A percentile compares a stretch with the other conserved stretches of the same genome.
Conservation (phyloP, 2,888 invertebrate species). For the Limulus polyphemus region DNA sequence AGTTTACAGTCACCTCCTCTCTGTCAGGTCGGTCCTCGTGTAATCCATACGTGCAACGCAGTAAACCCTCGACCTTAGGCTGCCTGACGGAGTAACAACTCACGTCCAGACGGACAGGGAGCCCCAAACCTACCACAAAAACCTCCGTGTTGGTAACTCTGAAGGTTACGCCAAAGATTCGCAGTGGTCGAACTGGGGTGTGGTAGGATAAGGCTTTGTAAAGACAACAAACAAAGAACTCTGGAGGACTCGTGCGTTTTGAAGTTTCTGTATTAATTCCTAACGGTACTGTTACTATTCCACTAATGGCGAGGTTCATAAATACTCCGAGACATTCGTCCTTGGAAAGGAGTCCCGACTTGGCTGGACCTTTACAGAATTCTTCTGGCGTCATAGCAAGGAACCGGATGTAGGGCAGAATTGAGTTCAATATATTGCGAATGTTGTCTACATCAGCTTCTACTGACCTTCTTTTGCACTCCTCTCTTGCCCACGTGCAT, state of each 20-base stretch:
- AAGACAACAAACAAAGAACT: constrained; percentile 19
- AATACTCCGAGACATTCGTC: constrained; percentile 27
- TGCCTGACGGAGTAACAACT: constrained; percentile 17
- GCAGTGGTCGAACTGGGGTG: constrained; percentile 20
- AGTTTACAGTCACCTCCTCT: constrained; percentile 21
- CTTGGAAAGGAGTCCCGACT: constrained; percentile 24
- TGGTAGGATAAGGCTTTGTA: constrained; percentile 27
- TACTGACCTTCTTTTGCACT: constrained; percentile 24
- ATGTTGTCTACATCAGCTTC: constrained; percentile 22
- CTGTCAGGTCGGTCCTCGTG: constrained; percentile 22
- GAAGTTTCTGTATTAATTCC: constrained; percentile 18
- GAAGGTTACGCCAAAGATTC: constrained; percentile 25
- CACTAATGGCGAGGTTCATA: constrained; percentile 29
- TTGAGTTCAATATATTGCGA: constrained; percentile 19
- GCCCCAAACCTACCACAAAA: constrained; percentile 26
- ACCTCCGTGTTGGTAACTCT: constrained; percentile 26
- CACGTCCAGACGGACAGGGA: constrained; percentile 27
- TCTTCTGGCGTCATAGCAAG: constrained; percentile 28
- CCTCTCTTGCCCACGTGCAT: constrained; percentile 27
- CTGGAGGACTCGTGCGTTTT: constrained; percentile 16
- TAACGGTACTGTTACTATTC: constrained; percentile 26
- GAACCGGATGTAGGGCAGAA: constrained; percentile 22
- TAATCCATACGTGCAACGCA: constrained; percentile 26
- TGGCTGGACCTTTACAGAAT: constrained; percentile 24
- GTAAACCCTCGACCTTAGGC: constrained; percentile 26